Conservation (phyloP, 1,140 invertebrate genomes). For the Sinonovacula constricta region DNA sequence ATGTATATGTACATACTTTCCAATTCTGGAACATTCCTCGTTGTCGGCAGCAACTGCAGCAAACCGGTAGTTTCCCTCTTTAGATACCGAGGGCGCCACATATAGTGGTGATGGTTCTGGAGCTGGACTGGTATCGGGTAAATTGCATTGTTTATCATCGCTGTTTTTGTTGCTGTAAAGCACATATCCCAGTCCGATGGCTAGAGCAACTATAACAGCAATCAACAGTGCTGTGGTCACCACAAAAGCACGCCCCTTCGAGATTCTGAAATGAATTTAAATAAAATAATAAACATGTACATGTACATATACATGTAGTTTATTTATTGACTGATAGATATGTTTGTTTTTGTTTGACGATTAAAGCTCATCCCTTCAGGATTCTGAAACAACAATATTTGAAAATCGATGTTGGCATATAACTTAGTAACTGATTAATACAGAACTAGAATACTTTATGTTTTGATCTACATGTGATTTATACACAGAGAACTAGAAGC, state of each 20-base stretch:
- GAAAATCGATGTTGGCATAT: too few species aligned
- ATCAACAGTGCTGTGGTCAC: neutral
- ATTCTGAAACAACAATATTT: too few species aligned
- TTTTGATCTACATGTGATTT: too few species aligned
- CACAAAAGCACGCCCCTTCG: neutral
- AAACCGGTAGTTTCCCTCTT: constrained; percentile 19
- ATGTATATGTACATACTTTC: constrained; percentile 8
- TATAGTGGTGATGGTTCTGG: neutral
- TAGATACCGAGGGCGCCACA: neutral
- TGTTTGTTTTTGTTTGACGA: too few species aligned
- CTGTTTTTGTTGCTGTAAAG: neutral
- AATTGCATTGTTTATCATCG: neutral
- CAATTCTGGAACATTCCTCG: constrained; percentile 13
- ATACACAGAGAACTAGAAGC: too few species aligned
- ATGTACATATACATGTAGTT: too few species aligned
- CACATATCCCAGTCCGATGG: neutral
- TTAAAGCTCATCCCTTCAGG: too few species aligned
- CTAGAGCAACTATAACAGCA: neutral
- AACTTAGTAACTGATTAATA: too few species aligned
- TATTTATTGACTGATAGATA: too few species aligned
- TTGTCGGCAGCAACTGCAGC: constrained; percentile 27
- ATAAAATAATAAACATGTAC: too few species aligned
- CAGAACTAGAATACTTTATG: too few species aligned
- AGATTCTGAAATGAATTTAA: neutral
- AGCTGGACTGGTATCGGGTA: neutral